Conservation (phyloP, 1,140 invertebrate species). For the Agrilus planipennis region DNA sequence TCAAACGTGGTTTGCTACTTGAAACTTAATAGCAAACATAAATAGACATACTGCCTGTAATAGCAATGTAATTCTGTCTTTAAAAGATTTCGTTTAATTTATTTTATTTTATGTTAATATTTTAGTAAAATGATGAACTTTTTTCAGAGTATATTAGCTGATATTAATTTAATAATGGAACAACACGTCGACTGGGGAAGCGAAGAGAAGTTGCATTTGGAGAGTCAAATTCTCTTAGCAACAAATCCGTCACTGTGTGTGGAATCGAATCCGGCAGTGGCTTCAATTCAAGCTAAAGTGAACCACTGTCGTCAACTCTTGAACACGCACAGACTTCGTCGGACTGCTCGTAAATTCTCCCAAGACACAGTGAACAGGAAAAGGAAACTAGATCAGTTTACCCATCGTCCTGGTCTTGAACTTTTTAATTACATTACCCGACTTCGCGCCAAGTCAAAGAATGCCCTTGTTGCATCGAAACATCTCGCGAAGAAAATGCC, state of each 20-base stretch:
- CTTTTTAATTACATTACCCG: constrained; percentile 51
- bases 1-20: too few species aligned
- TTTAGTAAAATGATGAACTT: constrained; percentile 12
- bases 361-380: constrained; percentile 75
- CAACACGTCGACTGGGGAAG: constrained; percentile 37
- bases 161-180: constrained; percentile 27
- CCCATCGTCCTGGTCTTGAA: constrained; percentile 64
- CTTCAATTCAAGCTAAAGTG: constrained; percentile 56
- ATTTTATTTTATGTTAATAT: too few species aligned
- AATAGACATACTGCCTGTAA: too few species aligned
- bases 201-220: constrained; percentile 66
- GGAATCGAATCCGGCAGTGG: constrained; percentile 71
- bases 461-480: constrained; percentile 18
- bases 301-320: constrained; percentile 63
- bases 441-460: constrained; percentile 26
- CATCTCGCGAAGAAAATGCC: constrained; percentile 25
- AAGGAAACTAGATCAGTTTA: constrained; percentile 72
- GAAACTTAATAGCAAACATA: too few species aligned
- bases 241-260: constrained; percentile 76
- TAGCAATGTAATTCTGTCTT: too few species aligned
- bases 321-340: constrained; percentile 58
- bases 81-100: too few species aligned
- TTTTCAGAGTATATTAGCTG: constrained; percentile 28
- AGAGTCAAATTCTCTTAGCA: constrained; percentile 71
- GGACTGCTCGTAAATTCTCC: constrained; percentile 61